Base-by-base conservation (phyloP, 2,888 invertebrate species). In the Reticulitermes lucifugus region DNA sequence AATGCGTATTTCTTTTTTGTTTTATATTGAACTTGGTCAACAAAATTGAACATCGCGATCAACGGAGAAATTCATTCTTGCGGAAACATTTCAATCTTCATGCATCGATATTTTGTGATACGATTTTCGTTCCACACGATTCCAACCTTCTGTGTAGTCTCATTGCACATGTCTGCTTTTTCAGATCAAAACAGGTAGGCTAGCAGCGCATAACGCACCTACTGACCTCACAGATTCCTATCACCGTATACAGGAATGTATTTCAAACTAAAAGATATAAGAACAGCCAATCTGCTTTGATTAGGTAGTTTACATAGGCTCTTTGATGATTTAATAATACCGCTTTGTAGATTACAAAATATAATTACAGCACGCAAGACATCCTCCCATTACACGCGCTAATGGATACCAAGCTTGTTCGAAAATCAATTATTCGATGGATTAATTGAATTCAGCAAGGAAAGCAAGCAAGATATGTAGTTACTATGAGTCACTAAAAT, bases 81-180 rank as follows among this genome's bases (percentile, higher is more conserved):
- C 60, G 21, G 55, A 46, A 81, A 81, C 65, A 65, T 41, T 81
- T 81, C 81, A 81, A 81, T 81, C 65, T 81, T 70, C 70, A 25
- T 70, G 70, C 65, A 81, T 81, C 81, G 25, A 10, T 25, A 65
- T 43, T 41, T 60, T 55, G 55, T 59, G n/a, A 55, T 59, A 22
- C 25, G 60, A 81, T 81, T 70, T 70, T 70, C 81, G 81, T 81
- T 81, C 81, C 81, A 81, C 81, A 81, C 70, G 81, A 81, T n/a
- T 81, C 65, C 59, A 55, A 60, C 43, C 43, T 75, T 1, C 41
- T 60, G 21, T 60, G 18, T 41, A 43, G 14, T 41, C 22, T 75
- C 5, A 7, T 6, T 60, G 60, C 65, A 25, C 43, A 7, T 12
- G 43, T 21, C 18, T 22, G 18, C 22, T 29, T 14, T 14, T 75